Percentiles rank a stretch among this genome's conserved stretches.
Conservation (phyloP, 64 coral and sea anemone genomes). For the Stichodactyla helianthus region DNA sequence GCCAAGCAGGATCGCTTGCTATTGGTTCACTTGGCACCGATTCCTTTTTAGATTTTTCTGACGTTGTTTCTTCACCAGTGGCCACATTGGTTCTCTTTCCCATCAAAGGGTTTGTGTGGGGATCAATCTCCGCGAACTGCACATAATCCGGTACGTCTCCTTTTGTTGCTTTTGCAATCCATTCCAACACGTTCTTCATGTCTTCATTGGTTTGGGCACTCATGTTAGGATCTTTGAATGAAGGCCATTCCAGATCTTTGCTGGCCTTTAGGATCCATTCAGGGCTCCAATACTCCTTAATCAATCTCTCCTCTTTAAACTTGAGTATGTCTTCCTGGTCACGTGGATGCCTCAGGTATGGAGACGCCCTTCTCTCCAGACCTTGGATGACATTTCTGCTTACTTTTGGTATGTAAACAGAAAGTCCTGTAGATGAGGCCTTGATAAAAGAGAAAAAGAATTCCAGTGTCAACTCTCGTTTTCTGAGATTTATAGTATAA, state of each 20-base stretch:
- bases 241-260: constrained; percentile 16
- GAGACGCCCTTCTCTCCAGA: too few relatives aligned
- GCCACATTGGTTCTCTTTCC: not conserved
- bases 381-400: too few relatives aligned
- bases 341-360: too few relatives aligned
- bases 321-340: not conserved
- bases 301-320: not conserved
- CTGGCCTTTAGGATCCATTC: not conserved
- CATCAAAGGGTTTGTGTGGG: not conserved
- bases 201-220: not conserved
- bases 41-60: not conserved
- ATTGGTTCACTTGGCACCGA: not conserved
- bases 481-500: not conserved
- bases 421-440: not conserved
- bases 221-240: constrained; percentile 12
- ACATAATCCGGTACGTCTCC: constrained; percentile 19
- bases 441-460: not conserved
- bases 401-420: too few relatives aligned
- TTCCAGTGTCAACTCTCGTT: not conserved
- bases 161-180: constrained; percentile 17
- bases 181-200: constrained; percentile 13
- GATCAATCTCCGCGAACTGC: constrained; percentile 6
- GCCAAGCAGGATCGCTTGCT: not conserved
- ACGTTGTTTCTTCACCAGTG: not conserved
- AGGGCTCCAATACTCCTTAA: not conserved